Evolutionary conservation across 2,113 vertebrate genomes (phyloP), one percentile per base, ranked within the genome.

Genomic region (Anoura caudifer): DNA sequence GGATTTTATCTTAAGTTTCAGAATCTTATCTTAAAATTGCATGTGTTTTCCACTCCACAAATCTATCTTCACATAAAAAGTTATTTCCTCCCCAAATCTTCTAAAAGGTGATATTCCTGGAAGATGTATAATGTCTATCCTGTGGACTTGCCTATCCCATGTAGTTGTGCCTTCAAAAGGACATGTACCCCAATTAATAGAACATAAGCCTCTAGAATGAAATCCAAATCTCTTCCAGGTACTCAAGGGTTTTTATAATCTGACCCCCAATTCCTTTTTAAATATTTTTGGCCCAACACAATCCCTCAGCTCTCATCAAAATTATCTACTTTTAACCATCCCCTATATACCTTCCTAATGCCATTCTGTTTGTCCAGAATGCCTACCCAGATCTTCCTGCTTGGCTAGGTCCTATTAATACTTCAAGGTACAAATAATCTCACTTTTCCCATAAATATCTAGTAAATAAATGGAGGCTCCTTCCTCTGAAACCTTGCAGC

Each of bases 1-100:
- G 22, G 47, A 70, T 67, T 67, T 79, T 87, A 92, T 14, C 43
- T 92, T 95, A 89, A 92, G 82, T 90, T n/a, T 90, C 31, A 72
- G 1, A n/a, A 56, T 93, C 19, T 56, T 90, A 45, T 24, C 45
- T 87, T 87, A 63, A 90, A 87, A 61, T n/a, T 95, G 5, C 28
- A 91, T 38, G 43, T 87, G 12, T 59, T 65, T 95, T 69, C 80
- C 50, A 84, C 7, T 88, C 61, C 17, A 70, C n/a, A 92, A 95
- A 93, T 90, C 65, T 59, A 75, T 31, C 24, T 91, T 84, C 69
- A 87, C 31, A 82, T 67, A 70, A 84, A 94, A 87, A 90, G 17
- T 50, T 70, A 82, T 75, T 92, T 75, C 77, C 19, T 83, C 28
- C 38, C n/a, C 33, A 52, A 56, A 79, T 83, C 54, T 90, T 83